Base-by-base conservation (phyloP, 1,140 invertebrate genomes). In the Leptopilina clavipes region DNA sequence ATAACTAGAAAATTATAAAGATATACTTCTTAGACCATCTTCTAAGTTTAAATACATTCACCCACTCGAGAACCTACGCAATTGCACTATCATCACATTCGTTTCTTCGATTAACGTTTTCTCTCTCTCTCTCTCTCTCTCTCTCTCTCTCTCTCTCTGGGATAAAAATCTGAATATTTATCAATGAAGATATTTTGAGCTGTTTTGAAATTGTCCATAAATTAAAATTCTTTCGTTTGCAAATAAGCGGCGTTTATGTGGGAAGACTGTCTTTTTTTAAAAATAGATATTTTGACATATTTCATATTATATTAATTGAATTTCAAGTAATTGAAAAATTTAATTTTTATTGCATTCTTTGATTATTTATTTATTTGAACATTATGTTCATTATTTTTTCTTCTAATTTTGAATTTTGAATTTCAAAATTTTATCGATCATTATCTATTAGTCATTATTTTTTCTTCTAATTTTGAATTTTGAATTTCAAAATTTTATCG, bases 191-290 rank as follows among this genome's bases (percentile, higher is more conserved):
- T 48, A 12, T n/a, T 48, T 48, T 48, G 45, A 14, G n/a, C 1
- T 48, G 12, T 48, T 48, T 48, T n/a, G 45, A 48, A 48, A 48
- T 48, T 48, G 3, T n/a, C 3, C 11, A 48, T 48, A n/a, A 48
- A 48, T 48, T 48, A n/a, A 48, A n/a, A 48, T 48, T n/a, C 45
- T 48, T 48, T 48, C 12, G n/a, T 48, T 48, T 48, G 45, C 45
- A 14, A n/a, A 48, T 12, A n/a, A 48, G 45, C 45, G 1, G 25
- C 45, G 11, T 48, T 14, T 48, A 12, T 11, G 45, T n/a, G 12
- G 45, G 45, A 48, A 11, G 11, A 12, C 1, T n/a, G 25, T 2
- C 25, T 31, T 31, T 31, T 31, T 48, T 14, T 48, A n/a, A 48
- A 48, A 48, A 14, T 2, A 31, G 1, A n/a, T n/a, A n/a, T n/a